Conservation (phyloP, 2,113 vertebrate genomes). For the Vulpes vulpes region DNA sequence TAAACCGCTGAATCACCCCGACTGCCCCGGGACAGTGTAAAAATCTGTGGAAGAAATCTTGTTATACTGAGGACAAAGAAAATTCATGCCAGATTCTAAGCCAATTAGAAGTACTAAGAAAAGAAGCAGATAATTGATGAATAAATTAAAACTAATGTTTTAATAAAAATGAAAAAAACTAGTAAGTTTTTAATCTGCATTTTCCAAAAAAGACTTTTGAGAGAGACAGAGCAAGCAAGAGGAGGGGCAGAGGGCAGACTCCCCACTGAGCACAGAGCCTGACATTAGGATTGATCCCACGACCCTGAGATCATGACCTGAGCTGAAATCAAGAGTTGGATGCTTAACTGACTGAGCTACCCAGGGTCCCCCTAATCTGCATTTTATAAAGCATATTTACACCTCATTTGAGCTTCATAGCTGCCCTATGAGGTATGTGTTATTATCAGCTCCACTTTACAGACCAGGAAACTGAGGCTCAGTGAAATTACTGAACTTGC, state of each 20-base stretch:
- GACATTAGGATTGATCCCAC: too few species aligned
- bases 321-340: too few species aligned
- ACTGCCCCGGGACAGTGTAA: background rate
- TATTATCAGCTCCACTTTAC: background rate
- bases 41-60: slow-evolving; percentile 10
- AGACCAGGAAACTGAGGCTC: background rate
- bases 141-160: background rate
- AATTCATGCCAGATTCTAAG: background rate
- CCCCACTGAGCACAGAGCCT: too few species aligned
- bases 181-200: slow-evolving; percentile 7
- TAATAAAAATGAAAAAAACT: background rate
- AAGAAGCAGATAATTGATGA: background rate
- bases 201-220: background rate
- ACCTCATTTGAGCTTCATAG: background rate
- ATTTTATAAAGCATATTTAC: slow-evolving; percentile 42
- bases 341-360: too few species aligned
- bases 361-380: background rate
- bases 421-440: background rate
- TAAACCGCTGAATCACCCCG: too few species aligned
- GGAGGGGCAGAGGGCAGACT: too few species aligned
- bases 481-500: background rate
- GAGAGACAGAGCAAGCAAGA: too few species aligned
- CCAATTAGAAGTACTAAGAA: background rate
- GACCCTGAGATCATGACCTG: too few species aligned
- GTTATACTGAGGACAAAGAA: slow-evolving; percentile 14